These are phyloP conservation scores for Aphelenchoides bicaudatus DNA, from an alignment of 2,888 invertebrate species.

Conservation along the genomic window DNA sequence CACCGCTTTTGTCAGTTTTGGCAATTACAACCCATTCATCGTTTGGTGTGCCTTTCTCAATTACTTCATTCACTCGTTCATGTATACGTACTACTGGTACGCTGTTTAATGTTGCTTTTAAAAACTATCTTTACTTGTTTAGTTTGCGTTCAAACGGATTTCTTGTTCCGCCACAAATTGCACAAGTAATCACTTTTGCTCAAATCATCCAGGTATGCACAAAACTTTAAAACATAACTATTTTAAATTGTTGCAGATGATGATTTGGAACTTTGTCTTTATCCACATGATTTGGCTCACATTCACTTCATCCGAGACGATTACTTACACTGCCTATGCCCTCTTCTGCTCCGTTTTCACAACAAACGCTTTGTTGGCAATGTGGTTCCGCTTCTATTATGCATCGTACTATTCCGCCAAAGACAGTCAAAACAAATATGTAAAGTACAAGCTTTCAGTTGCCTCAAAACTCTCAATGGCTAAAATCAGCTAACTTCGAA, in stretches of 20 bases:
- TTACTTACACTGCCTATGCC: not conserved
- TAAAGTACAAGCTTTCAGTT: not conserved
- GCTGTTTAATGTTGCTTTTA: too few species aligned
- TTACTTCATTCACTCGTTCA: not conserved
- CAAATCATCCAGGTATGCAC: conserved; percentile 7
- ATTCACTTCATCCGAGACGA: not conserved
- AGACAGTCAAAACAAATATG: conserved; percentile 3
- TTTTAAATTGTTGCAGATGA: conserved; percentile 1
- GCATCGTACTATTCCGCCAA: conserved; percentile 9
- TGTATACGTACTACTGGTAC: conserved; percentile 9
- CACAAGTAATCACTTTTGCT: conserved; percentile 5
- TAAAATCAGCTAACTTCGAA: not conserved
- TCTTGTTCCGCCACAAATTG: conserved; percentile 9
- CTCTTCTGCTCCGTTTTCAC: conserved; percentile 1
- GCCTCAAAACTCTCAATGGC: not conserved
- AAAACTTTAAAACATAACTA: not conserved
- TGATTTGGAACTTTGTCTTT: not conserved
- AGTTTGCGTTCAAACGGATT: conserved; percentile 6
- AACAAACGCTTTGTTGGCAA: not conserved
- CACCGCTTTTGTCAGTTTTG: conserved; percentile 8
- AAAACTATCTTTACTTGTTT: too few species aligned
- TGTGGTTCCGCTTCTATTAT: conserved; percentile 11
- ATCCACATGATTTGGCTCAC: not conserved
- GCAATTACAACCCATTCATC: not conserved
- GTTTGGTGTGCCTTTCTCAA: conserved; percentile 4